These are phyloP conservation scores for Laspeyria flexula DNA, from an alignment of 2,888 invertebrate species.

Conservation along the genomic window DNA sequence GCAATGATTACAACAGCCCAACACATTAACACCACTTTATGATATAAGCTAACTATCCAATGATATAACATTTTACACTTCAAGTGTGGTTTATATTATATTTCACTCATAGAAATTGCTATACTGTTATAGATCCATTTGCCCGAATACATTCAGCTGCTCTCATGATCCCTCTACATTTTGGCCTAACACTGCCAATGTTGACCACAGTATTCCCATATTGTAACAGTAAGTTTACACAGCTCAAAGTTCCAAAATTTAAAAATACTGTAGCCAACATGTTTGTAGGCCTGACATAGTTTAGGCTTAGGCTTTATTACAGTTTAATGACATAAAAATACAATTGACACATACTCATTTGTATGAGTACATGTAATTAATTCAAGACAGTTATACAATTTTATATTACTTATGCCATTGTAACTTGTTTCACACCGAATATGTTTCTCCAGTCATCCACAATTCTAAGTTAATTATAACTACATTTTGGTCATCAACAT, in stretches of 20 bases:
- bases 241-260: too few species aligned
- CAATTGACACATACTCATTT: not conserved
- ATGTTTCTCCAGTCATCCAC: slow-evolving; percentile 2
- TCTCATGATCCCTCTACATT: too few species aligned
- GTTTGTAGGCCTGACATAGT: too few species aligned
- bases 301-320: too few species aligned
- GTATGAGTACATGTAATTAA: not conserved
- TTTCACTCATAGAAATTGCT: slow-evolving; percentile 34
- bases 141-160: not conserved
- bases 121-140: slow-evolving; percentile 5
- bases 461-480: slow-evolving; percentile 4
- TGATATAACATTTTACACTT: slow-evolving; percentile 54
- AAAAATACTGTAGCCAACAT: too few species aligned
- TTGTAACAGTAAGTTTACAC: too few species aligned
- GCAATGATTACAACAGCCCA: slow-evolving; percentile 67
- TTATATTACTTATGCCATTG: not conserved
- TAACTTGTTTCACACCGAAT: too few species aligned
- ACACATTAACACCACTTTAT: slow-evolving; percentile 58
- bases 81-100: slow-evolving; percentile 50
- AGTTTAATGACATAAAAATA: not conserved
- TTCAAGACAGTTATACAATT: not conserved
- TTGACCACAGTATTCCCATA: too few species aligned
- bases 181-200: too few species aligned
- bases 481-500: slow-evolving; percentile 9
- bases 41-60: slow-evolving; percentile 50